Evolutionary conservation across 1,140 invertebrate species (phyloP), one percentile per base, ranked within the genome.

Genomic region (Gryllus bimaculatus): DNA sequence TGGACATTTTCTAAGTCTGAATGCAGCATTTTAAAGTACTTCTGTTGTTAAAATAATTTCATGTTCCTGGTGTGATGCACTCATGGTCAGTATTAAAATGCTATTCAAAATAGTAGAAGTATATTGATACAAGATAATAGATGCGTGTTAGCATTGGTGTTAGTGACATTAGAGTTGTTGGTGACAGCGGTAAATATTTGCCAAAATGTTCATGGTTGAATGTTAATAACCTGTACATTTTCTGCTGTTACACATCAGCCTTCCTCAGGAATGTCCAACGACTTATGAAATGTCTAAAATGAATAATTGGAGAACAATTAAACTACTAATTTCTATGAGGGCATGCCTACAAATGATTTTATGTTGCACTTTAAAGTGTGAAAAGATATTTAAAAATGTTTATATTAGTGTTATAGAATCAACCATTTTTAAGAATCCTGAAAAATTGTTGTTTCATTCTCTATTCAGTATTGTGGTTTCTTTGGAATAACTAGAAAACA

Each of bases 211-310:
- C 10, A 66, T 13, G 54, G 54, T 66, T 66, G 54, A 13, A 2
- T 66, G 2, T 3, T 66, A 13, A 13, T 18, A 66, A 66, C 54
- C 54, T 66, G 10, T 13, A 66, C 10, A 66, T 66, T 18, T 13
- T 66, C 54, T 66, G 54, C 54, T 66, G 54, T 66, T 10, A 66
- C 54, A 39, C 54, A 13, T 66, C 10, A 66, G 18, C 18, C 54
- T 66, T 66, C 54, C 54, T 66, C 54, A 66, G 54, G 54, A 66
- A 66, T 66, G 54, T 66, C 54, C 26, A 66, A 66, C 54, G 54
- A 66, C 54, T 66, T 66, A 66, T 18, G 18, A 66, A 66, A 66
- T 66, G 54, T 66, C 54, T 66, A 66, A 66, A 66, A 66, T 66
- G 54, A 66, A 66, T 66, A 13, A 18, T 66, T 66, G 18, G 54